These are phyloP conservation scores for Andrena flavipes DNA, from an alignment of 2,888 invertebrate genomes.

Conservation along the genomic window DNA sequence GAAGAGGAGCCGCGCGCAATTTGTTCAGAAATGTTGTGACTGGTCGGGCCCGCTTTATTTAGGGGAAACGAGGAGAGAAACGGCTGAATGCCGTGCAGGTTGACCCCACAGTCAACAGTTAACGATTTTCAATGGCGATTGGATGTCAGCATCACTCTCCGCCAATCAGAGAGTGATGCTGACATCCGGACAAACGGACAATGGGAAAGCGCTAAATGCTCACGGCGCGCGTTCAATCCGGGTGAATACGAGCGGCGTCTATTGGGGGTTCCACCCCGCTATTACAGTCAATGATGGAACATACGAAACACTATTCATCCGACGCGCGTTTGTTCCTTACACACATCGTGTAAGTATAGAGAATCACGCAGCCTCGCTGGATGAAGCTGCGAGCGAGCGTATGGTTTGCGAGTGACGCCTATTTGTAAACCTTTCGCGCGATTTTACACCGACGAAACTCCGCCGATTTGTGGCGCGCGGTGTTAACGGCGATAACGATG, in stretches of 20 bases:
- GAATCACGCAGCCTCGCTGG: slow-evolving; percentile 52
- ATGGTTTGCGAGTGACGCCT: slow-evolving; percentile 67
- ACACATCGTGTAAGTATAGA: slow-evolving; percentile 72
- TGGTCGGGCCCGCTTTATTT: slow-evolving; percentile 42
- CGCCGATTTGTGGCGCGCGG: background rate
- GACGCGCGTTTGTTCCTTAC: slow-evolving; percentile 69
- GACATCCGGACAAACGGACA: slow-evolving; percentile 69
- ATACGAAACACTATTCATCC: slow-evolving; percentile 75
- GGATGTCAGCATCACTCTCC: slow-evolving; percentile 75
- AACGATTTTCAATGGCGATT: slow-evolving; percentile 69
- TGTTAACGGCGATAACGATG: background rate
- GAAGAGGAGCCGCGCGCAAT: slow-evolving; percentile 19
- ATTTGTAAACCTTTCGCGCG: slow-evolving; percentile 59
- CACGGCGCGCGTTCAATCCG: slow-evolving; percentile 67
- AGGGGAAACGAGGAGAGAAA: slow-evolving; percentile 42
- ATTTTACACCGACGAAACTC: slow-evolving; percentile 5
- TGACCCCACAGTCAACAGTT: slow-evolving; percentile 69
- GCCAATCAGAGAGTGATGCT: slow-evolving; percentile 72
- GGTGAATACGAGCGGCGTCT: slow-evolving; percentile 71
- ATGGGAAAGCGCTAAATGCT: slow-evolving; percentile 73
- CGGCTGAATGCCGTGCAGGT: slow-evolving; percentile 34
- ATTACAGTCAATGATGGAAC: slow-evolving; percentile 75
- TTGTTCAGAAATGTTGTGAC: slow-evolving; percentile 46
- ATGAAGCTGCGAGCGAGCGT: slow-evolving; percentile 40
- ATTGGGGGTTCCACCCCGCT: slow-evolving; percentile 68